A percentile compares a stretch with the other conserved stretches of the same genome.
phyloP scores from a whole-genome alignment of 2,113 vertebrate species.

The Gallinago paraguaiae region DNA sequence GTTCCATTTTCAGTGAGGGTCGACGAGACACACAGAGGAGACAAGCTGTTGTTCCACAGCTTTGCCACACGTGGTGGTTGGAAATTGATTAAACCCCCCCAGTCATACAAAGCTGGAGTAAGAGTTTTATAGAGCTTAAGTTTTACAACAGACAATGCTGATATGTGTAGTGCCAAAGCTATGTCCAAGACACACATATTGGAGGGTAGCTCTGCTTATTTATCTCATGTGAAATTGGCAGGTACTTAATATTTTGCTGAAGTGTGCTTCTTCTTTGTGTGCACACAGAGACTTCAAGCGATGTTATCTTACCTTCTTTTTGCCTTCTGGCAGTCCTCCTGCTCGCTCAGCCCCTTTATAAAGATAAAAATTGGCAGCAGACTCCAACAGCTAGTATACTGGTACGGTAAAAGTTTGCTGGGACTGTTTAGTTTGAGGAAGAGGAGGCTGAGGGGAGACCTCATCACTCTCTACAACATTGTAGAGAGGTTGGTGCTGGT shows the following conservation, averaged over 20 bases:
- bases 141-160: neutral
- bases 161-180: neutral
- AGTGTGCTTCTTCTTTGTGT: neutral
- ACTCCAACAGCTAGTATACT: neutral
- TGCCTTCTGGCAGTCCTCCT: neutral
- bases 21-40: neutral
- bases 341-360: neutral
- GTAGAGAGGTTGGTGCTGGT: too few relatives aligned
- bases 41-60: neutral
- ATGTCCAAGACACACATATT: neutral
- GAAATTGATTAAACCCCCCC: neutral
- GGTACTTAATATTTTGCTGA: neutral
- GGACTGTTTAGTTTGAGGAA: too few relatives aligned
- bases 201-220: neutral
- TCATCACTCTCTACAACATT: too few relatives aligned
- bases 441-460: too few relatives aligned
- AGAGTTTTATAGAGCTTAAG: neutral
- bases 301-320: neutral
- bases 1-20: neutral
- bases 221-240: neutral
- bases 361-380: neutral
- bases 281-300: accelerated
- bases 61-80: neutral
- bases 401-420: neutral
- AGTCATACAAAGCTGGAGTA: neutral